Base-by-base conservation (phyloP, 2,113 vertebrate genomes). In the Mesoclemmys tuberculata region DNA sequence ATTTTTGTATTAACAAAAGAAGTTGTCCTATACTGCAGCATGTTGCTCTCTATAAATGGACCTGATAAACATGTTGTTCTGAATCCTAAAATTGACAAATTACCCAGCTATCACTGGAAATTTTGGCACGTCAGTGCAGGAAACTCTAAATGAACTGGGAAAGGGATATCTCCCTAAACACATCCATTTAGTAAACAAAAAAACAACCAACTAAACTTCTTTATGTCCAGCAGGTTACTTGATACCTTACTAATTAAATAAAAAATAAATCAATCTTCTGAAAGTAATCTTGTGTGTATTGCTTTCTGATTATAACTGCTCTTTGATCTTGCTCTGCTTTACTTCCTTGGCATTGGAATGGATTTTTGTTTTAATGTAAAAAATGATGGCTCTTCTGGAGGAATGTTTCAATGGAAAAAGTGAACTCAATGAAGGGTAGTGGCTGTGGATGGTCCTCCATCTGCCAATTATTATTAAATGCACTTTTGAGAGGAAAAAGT, bases 351-450 rank as follows among this genome's bases (percentile, higher is more conserved):
- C 8, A 29, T 48, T 80, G 8, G 6, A 92, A 14, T 46, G 7
- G 44, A 68, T 68, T 90, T 7, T 4, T 74, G 51, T 92, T 71
- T 81, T 86, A 10, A n/a, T 95, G 93, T 89, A 19, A 93, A 89
- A 94, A 90, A 64, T 46, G 1, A 46, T 75, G 86, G 10, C 8
- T 92, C 2, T 80, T 90, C 26, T 87, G 54, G 35, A 71, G 48
- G 26, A 84, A 92, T 31, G 84, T 5, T 88, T 89, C 81, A 92
- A 82, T 81, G 21, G 44, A 77, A 88, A 89, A 92, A 96, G 4
- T 80, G 41, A 89, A 94, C 68, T 91, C 19, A 84, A 74, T 82
- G 55, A 87, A 90, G 3, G n/a, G 48, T 26, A 22, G 6, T 58
- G 9, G 12, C 74, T 4, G 35, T 74, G 87, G 24, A 95, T 93